Base-by-base conservation (phyloP, 1,140 invertebrate genomes). In the Lasioglossum albipes region DNA sequence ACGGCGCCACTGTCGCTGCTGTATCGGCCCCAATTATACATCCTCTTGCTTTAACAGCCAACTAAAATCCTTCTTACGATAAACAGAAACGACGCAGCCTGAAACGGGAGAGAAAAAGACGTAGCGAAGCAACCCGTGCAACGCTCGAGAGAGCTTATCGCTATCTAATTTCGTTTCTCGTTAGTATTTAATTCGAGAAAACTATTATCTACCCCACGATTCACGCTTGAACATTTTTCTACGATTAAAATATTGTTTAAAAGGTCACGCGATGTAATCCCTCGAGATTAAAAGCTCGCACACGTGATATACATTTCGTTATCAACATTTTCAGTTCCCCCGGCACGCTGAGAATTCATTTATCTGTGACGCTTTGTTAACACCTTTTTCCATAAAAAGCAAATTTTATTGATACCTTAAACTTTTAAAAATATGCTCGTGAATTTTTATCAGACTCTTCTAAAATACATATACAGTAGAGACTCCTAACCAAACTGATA, bases 21-120 rank as follows among this genome's bases (percentile, higher is more conserved):
- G 54, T 69, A 62, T 62, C 57, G 7, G 12, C 36, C 4, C 42
- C 67, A 71, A 77, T 77, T 77, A 71, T 66, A 59, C 57, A 71
- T 71, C 42, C 54, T 31, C 27, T 36, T 70, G 22, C 27, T 54
- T 61, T 62, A 71, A 62, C 57, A 49, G 27, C 20, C 20, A 49
- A 31, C 52, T 71, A 20, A 71, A 77, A 77, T 62, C 20, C 31
- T 76, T 18, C 54, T 77, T 45, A 36, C 65, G 36, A 36, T 36
- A 36, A 36, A 36, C 36, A 36, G 65, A 68, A 42, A n/a, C 45
- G 2, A 9, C 6, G n/a, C 13, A 18, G 36, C 42, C 42, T n/a
- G 10, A 27, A n/a, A 1, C 31, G 45, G 22, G 18, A 45, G 42
- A 18, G n/a, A 13, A 59, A 45, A 20, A 36, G 10, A 45, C 27